Conservation (phyloP, 2,888 invertebrate species). For the Apodemia mormo region DNA sequence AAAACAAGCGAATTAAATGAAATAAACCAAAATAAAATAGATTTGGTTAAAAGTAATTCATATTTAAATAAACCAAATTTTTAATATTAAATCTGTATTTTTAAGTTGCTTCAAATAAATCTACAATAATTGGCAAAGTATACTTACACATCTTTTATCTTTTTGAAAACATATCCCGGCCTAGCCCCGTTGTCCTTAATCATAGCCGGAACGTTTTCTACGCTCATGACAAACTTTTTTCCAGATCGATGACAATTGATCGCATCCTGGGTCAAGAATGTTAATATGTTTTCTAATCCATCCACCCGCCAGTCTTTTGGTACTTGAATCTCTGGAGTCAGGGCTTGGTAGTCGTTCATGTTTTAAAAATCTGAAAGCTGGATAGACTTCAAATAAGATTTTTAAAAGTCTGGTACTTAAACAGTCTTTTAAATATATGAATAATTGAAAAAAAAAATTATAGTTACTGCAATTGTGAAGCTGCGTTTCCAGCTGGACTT, state of each 20-base stretch:
- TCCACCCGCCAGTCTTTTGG: neutral
- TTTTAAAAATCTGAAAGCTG: conserved; percentile 2
- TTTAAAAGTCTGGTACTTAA: neutral
- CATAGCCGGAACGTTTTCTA: neutral
- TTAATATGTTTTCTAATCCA: neutral
- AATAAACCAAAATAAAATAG: too few relatives aligned
- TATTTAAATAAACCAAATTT: neutral
- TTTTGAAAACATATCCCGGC: conserved; percentile 3
- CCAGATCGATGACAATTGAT: neutral
- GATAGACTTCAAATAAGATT: neutral
- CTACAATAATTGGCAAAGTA: neutral
- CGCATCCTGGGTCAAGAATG: neutral
- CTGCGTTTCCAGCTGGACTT: neutral
- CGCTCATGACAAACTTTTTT: neutral
- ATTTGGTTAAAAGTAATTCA: too few relatives aligned
- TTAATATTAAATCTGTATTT: conserved; percentile 7
- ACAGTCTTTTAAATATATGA: neutral
- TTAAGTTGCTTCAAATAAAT: neutral
- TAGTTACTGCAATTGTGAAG: neutral
- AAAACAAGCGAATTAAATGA: too few relatives aligned
- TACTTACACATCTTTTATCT: conserved; percentile 5
- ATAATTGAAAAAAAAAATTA: neutral
- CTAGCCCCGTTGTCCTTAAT: neutral
- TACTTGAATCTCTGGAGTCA: neutral
- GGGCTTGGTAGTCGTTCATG: neutral